Base-by-base conservation (phyloP, 2,888 invertebrate species). In the Mycogona germanica region DNA sequence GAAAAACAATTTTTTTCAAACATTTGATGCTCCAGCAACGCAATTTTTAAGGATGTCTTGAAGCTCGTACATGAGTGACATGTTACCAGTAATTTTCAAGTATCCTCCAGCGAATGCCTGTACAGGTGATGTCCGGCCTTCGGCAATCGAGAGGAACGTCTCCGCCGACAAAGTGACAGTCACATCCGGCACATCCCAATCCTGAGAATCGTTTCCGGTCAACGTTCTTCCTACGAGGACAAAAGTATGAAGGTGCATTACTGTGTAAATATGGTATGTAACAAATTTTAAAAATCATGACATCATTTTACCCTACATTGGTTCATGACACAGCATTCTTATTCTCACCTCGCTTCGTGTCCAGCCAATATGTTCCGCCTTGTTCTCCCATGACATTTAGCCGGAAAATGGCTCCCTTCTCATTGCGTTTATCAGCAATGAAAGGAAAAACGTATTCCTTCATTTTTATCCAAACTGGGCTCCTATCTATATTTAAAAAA, bases 51-150 rank as follows among this genome's bases (percentile, higher is more conserved):
- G 41, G 23, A 49, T 29, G 3, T 14, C 30, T 29, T 53, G 41
- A 21, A 56, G 30, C 19, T 23, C 38, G 19, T 35, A 38, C 26
- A 56, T 14, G 28, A 56, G 37, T 12, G 29, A 26, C 4, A 40
- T 35, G 26, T 56, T 35, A 12, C 56, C 56, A 2, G 21, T 21
- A 7, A 56, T 40, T 35, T 29, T 17, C 6, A 56, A 12, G 21
- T 46, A 26, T 23, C 54, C 54, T n/a, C 50, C 23, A 26, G 54
- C 45, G 28, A 54, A 56, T 17, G 50, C 54, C 37, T 50, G 48
- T 4, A 56, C 25, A 21, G 56, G 56, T 21, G 54, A 32, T 44
- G 51, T 17, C 14, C 38, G 21, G 14, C 35, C 26, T 25, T 19
- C 44, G 28, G 53, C n/a, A n/a, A 56, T 53, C 5, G 28, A 45